phyloP scores from a whole-genome alignment of 2,888 invertebrate species.

The Nemotelus pantherinus region DNA sequence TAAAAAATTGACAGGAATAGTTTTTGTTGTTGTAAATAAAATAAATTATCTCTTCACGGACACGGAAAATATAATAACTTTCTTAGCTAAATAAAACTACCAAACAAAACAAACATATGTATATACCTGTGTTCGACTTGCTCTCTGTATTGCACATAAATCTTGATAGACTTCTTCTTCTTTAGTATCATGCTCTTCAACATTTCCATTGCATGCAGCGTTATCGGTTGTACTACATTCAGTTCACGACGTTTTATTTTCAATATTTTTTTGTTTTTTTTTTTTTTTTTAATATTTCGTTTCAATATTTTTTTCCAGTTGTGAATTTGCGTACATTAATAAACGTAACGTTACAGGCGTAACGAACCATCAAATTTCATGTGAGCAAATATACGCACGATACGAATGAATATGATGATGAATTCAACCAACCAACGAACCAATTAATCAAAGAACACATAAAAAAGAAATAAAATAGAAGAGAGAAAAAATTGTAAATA shows the following conservation, averaged over 20 bases:
- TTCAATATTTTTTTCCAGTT: slow-evolving; percentile 51
- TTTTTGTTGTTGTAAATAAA: too few species aligned
- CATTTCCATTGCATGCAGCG: slow-evolving; percentile 64
- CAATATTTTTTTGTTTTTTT: background rate
- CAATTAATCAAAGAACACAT: background rate
- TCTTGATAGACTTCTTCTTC: slow-evolving; percentile 96
- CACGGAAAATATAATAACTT: too few species aligned
- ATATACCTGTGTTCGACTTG: slow-evolving; percentile 67
- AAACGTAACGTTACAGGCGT: background rate
- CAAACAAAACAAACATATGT: slow-evolving; percentile 31
- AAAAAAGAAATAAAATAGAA: slow-evolving; percentile 45
- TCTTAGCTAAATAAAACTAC: too few species aligned
- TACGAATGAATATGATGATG: background rate
- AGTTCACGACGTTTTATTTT: slow-evolving; percentile 11
- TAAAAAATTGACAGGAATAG: too few species aligned
- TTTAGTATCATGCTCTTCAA: slow-evolving; percentile 67
- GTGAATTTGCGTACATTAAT: background rate
- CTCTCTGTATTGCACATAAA: slow-evolving; percentile 79
- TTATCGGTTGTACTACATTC: slow-evolving; percentile 68
- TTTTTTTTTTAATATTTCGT: slow-evolving; percentile 48
- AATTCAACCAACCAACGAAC: background rate
- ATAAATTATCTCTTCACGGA: too few species aligned
- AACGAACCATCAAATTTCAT: too few species aligned
- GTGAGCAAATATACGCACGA: too few species aligned
- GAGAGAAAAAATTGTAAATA: slow-evolving; percentile 41